Conservation (phyloP, 37 sponge, comb jelly and placozoan species). For the Theonella swinhoei region DNA sequence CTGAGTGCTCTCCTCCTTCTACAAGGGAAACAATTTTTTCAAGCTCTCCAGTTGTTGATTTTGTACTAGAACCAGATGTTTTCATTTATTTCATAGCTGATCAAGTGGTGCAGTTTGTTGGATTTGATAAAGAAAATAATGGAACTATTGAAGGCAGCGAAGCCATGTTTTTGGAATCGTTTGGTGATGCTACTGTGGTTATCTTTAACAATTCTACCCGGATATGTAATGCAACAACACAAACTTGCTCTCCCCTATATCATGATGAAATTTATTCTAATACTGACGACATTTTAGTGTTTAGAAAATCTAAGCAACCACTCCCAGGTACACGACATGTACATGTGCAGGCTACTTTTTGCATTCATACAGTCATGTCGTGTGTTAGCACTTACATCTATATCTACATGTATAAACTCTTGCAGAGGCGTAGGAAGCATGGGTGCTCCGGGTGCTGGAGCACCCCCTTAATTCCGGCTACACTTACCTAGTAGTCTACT, state of each 20-base stretch:
- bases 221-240: neutral
- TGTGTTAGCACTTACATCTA: too few relatives aligned
- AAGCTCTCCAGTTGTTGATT: neutral
- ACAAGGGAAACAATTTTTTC: neutral
- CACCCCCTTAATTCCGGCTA: too few relatives aligned
- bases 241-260: conserved; percentile 16
- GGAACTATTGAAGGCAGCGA: neutral
- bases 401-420: too few relatives aligned
- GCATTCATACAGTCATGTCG: too few relatives aligned
- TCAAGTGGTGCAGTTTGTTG: neutral
- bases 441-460: too few relatives aligned
- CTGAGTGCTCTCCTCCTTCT: neutral
- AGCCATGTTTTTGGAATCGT: neutral
- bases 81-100: conserved; percentile 1
- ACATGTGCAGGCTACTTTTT: too few relatives aligned
- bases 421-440: too few relatives aligned
- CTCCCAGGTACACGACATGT: conserved; percentile 10
- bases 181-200: neutral
- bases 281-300: neutral
- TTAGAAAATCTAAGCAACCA: conserved; percentile 3
- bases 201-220: neutral
- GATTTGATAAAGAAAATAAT: neutral
- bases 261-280: neutral
- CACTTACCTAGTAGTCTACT: too few relatives aligned
- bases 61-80: conserved; percentile 25